Evolutionary conservation across 2,113 vertebrate species (phyloP), one percentile per base, ranked within the genome.

Genomic region (Aspiorhynchus laticeps): DNA sequence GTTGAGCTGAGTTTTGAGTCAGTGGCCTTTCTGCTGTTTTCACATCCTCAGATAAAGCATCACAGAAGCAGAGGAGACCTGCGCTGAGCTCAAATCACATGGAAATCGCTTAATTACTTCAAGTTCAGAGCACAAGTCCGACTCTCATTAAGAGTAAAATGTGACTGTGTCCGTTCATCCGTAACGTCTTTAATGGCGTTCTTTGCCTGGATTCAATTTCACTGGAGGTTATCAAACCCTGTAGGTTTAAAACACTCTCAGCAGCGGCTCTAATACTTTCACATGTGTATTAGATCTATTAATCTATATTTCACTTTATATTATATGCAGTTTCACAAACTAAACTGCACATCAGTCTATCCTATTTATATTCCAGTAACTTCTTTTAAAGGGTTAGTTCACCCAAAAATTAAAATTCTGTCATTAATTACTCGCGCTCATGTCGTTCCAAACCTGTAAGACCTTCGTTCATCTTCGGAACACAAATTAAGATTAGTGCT

Each of bases 81-180:
- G 15, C 9, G 28, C 28, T n/a, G 26, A 51, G 28, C 28, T 69
- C 4, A 31, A 15, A 33, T 74, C 31, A 17, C 33, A 51, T 84
- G 31, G 33, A 84, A 38, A 84, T 56, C 10, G 31, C 82, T 74
- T 74, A 74, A 84, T 84, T 74, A 84, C 31, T 84, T 84, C 24
- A 74, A 84, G 67, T 74, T 84, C 82, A 84, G 33, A 84, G 82
- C 48, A 56, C 19, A 73, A n/a, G 67, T 84, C 48, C 7, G 7
- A 38, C 48, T 74, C 65, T 74, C 69, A 74, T 74, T 73, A 84
- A 74, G 1, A 48, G 80, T n/a, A 36, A 83, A 69, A 67, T 3
- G 1, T 0, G n/a, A 31, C 19, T 33, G 43, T 83, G 63, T 7
- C n/a, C 1, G 1, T 43, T 67, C 80, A 82, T 82, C 80, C 26